A percentile compares a stretch with the other conserved stretches of the same genome.
Conservation (phyloP, 2,797 vertebrate genomes). For the Poeciliopsis paucimaculata region DNA sequence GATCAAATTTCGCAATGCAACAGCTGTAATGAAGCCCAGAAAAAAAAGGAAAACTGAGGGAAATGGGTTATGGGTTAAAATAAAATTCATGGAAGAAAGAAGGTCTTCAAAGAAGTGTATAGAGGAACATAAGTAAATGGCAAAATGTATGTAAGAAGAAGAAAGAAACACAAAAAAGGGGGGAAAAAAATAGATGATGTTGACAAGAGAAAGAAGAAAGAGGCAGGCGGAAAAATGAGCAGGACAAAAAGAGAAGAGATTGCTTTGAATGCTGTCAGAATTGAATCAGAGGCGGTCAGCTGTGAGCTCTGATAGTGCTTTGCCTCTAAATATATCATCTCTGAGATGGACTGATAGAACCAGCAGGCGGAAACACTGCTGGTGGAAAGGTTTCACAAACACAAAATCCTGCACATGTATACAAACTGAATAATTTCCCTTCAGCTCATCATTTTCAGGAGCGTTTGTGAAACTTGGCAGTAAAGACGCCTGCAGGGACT, state of each 20-base stretch:
- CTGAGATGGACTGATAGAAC: slow-evolving; percentile 67
- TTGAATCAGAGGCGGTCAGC: slow-evolving; percentile 71
- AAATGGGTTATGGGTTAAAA: slow-evolving; percentile 24
- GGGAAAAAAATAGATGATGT: slow-evolving; percentile 7
- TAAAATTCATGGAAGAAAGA: slow-evolving; percentile 5
- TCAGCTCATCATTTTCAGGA: slow-evolving; percentile 21
- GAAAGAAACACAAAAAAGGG: slow-evolving; percentile 1
- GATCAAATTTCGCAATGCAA: slow-evolving; percentile 33
- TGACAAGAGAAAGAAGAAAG: slow-evolving; percentile 7
- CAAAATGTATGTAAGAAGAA: slow-evolving; percentile 1
- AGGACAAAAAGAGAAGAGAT: slow-evolving; percentile 60
- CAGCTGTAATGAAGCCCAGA: slow-evolving; percentile 27
- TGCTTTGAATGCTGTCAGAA: slow-evolving; percentile 72
- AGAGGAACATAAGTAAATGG: neutral
- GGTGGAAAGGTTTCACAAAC: slow-evolving; percentile 21
- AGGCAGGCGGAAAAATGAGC: slow-evolving; percentile 42
- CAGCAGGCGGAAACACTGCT: slow-evolving; percentile 48
- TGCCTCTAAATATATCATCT: slow-evolving; percentile 76
- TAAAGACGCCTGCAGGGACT: slow-evolving; percentile 19
- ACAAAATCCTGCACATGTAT: slow-evolving; percentile 27
- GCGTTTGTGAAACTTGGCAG: slow-evolving; percentile 15
- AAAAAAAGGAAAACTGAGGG: slow-evolving; percentile 6
- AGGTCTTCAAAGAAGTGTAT: slow-evolving; percentile 4
- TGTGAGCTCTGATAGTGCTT: slow-evolving; percentile 71
- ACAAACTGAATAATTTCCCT: slow-evolving; percentile 22